These are phyloP conservation scores for Actenoides lindsayi DNA, from an alignment of 2,113 vertebrate genomes.

Conservation along the genomic window DNA sequence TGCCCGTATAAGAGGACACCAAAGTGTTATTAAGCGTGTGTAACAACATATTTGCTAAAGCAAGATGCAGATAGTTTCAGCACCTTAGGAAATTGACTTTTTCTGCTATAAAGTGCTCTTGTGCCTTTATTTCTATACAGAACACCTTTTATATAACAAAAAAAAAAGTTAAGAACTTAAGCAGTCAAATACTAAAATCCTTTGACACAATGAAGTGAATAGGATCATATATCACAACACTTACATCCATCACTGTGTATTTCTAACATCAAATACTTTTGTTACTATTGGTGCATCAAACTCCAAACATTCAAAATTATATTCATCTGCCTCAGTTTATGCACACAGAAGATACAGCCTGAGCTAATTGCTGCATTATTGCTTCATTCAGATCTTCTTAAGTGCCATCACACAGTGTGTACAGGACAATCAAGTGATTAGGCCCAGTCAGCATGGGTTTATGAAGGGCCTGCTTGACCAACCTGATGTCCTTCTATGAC, in stretches of 20 bases:
- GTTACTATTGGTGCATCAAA: neutral
- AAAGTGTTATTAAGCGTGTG: neutral
- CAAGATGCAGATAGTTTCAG: neutral
- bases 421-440: neutral
- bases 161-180: neutral
- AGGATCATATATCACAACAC: neutral
- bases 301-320: neutral
- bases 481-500: neutral
- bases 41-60: neutral
- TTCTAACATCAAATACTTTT: neutral
- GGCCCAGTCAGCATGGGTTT: neutral
- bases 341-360: neutral
- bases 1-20: neutral
- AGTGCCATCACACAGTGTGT: rapidly evolving
- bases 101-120: neutral
- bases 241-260: neutral
- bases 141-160: neutral
- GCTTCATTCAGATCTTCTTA: neutral
- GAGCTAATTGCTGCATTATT: neutral
- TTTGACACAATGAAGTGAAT: neutral
- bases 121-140: neutral
- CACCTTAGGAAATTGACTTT: neutral
- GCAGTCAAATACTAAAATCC: neutral
- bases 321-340: neutral
- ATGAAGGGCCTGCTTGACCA: neutral